Percentiles rank a stretch among this genome's conserved stretches.
Evolutionary conservation across 2,888 invertebrate genomes (phyloP).

Genomic region (Saturnia japonica): DNA sequence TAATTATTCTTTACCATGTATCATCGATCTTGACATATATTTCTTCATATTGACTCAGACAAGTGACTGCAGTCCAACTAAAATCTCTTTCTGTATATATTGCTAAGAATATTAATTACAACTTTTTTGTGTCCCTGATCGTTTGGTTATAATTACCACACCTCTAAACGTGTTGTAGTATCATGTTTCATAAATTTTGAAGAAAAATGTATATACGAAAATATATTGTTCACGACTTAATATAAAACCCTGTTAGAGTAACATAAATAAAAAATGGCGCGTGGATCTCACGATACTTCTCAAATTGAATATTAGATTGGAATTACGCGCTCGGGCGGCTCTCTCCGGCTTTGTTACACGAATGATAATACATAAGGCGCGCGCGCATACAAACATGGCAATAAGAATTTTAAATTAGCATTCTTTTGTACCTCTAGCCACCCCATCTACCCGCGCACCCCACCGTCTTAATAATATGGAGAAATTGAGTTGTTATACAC

Average conservation of each 20-base stretch:
- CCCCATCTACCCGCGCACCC: conserved; percentile 68
- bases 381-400: conserved; percentile 79
- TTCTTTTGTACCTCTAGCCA: conserved; percentile 77
- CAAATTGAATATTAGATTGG: conserved; percentile 81
- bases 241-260: conserved; percentile 55
- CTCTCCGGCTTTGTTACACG: conserved; percentile 75
- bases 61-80: too few relatives aligned
- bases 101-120: too few relatives aligned
- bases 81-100: too few relatives aligned
- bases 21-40: too few relatives aligned
- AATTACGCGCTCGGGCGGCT: conserved; percentile 78
- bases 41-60: too few relatives aligned
- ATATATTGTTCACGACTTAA: not conserved
- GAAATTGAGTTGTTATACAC: conserved; percentile 82
- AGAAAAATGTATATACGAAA: not conserved
- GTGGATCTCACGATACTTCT: conserved; percentile 69
- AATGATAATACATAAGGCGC: conserved; percentile 76
- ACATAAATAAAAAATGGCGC: conserved; percentile 74
- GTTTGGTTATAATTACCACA: not conserved
- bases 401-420: conserved; percentile 82
- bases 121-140: not conserved
- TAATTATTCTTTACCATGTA: too few relatives aligned
- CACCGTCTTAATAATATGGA: conserved; percentile 78
- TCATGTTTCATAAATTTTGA: not conserved
- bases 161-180: not conserved